A percentile compares a stretch with the other conserved stretches of the same genome.
These are phyloP conservation scores for Philantomba maxwellii DNA, from an alignment of 2,113 vertebrate species.

Conservation along the genomic window DNA sequence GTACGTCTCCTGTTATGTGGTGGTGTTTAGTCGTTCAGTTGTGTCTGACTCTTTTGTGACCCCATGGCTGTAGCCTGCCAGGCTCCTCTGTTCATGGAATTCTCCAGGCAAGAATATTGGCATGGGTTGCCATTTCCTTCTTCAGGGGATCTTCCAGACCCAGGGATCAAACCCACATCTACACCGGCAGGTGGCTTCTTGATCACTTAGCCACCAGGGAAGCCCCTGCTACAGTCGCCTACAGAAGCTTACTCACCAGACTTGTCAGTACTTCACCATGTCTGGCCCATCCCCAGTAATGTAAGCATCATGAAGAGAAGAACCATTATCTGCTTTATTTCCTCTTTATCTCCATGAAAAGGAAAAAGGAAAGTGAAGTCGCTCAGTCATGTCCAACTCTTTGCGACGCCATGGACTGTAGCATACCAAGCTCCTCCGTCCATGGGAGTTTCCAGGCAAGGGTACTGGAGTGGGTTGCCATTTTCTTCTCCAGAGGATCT, in stretches of 20 bases:
- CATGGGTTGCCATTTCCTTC: neutral
- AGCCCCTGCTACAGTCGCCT: neutral
- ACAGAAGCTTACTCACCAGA: neutral
- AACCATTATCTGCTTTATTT: neutral
- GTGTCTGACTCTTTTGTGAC: neutral
- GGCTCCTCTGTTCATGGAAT: neutral
- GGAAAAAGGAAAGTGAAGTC: neutral
- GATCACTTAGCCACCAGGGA: neutral
- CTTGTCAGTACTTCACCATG: neutral
- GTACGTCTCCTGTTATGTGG: neutral
- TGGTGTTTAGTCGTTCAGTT: neutral
- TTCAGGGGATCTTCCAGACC: neutral
- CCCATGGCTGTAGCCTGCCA: neutral
- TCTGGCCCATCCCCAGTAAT: neutral
- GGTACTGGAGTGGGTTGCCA: neutral
- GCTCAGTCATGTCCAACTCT: neutral
- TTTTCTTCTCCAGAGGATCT: neutral
- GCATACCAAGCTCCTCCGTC: neutral
- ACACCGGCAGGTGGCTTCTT: neutral
- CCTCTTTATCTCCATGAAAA: neutral
- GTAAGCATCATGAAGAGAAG: neutral
- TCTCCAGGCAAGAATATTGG: neutral
- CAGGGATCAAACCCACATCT: neutral
- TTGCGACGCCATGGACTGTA: neutral
- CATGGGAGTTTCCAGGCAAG: neutral